These are phyloP conservation scores for Leptodactylus fallax DNA, from an alignment of 2,797 vertebrate genomes.

Conservation along the genomic window DNA sequence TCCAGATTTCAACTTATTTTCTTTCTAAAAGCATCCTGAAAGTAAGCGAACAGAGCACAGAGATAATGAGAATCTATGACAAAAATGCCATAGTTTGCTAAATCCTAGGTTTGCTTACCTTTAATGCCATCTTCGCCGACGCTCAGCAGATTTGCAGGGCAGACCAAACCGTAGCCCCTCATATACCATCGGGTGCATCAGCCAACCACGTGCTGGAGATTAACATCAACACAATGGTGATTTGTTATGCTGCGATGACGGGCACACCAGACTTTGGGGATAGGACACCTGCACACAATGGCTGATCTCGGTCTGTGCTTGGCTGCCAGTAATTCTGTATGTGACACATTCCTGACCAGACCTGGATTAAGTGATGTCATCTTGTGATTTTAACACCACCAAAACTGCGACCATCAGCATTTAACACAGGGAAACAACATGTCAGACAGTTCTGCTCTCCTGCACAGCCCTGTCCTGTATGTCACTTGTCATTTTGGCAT, in stretches of 20 bases:
- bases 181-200: constrained; percentile 44
- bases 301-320: constrained; percentile 4
- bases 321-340: constrained; percentile 24
- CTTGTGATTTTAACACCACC: neutral
- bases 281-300: constrained; percentile 9
- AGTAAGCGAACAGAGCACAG: neutral
- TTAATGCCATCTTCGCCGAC: constrained; percentile 35
- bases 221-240: constrained; percentile 2
- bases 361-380: constrained; percentile 37
- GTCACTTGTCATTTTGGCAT: neutral
- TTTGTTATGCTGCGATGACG: neutral
- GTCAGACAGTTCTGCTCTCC: neutral
- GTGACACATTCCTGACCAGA: constrained; percentile 24
- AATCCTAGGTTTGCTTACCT: constrained; percentile 11
- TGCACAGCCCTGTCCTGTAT: neutral
- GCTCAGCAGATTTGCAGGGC: constrained; percentile 12
- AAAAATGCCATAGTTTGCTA: neutral
- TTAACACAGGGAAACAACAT: neutral
- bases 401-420: constrained; percentile 46
- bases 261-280: neutral
- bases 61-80: neutral
- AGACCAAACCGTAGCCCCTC: neutral
- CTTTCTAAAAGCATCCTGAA: neutral
- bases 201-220: constrained; percentile 37
- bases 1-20: neutral